phyloP scores from a whole-genome alignment of 2,797 vertebrate genomes.

The Cephalopachus bancanus region DNA sequence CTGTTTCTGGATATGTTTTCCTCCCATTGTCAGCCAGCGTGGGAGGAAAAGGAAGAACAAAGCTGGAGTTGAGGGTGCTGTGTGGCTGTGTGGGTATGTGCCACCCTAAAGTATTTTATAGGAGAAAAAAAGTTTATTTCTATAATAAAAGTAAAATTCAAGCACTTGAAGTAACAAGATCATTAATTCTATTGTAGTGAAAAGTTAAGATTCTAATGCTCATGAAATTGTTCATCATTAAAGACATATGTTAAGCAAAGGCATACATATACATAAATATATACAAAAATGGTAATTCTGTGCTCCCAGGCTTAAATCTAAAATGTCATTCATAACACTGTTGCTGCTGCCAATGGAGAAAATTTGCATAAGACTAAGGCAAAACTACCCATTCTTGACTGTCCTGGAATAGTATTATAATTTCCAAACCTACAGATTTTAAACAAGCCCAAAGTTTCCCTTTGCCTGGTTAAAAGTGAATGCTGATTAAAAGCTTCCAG shows the following conservation, averaged over 20 bases:
- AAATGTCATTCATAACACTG: slow-evolving; percentile 40
- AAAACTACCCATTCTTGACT: neutral
- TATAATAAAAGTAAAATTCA: slow-evolving; percentile 61
- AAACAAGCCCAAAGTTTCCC: neutral
- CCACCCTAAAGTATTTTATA: slow-evolving; percentile 64
- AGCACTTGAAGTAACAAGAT: slow-evolving; percentile 42
- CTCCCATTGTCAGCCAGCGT: slow-evolving; percentile 73
- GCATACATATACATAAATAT: slow-evolving; percentile 12
- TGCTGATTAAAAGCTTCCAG: slow-evolving; percentile 26
- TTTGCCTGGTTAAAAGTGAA: slow-evolving; percentile 46
- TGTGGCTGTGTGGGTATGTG: slow-evolving; percentile 81
- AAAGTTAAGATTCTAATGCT: slow-evolving; percentile 48
- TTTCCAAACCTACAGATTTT: slow-evolving; percentile 17
- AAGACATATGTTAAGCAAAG: slow-evolving; percentile 57
- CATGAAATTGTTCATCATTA: slow-evolving; percentile 57
- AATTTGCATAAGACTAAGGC: slow-evolving; percentile 52
- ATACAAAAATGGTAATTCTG: neutral
- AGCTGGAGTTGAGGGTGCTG: slow-evolving; percentile 48
- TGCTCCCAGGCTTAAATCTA: slow-evolving; percentile 43
- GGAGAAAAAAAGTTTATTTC: slow-evolving; percentile 64
- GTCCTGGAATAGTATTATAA: neutral
- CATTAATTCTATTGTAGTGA: slow-evolving; percentile 53
- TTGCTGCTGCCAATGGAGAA: slow-evolving; percentile 1
- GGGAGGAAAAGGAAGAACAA: slow-evolving; percentile 73
- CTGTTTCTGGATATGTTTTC: slow-evolving; percentile 75